Conservation (phyloP, 1,140 invertebrate species). For the Drosophila micromelanica region DNA sequence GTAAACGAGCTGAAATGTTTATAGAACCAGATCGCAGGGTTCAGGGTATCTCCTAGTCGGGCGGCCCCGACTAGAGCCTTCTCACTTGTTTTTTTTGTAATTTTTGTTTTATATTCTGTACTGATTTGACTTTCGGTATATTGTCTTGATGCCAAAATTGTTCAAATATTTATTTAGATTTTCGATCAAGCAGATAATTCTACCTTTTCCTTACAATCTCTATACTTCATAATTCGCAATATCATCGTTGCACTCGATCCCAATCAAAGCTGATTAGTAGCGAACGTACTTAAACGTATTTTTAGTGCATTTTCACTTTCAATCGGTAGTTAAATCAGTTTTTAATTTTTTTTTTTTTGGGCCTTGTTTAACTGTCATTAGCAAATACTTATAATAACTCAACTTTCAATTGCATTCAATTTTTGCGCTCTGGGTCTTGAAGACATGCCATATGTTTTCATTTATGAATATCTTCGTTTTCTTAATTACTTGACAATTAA, state of each 20-base stretch:
- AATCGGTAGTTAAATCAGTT: neutral
- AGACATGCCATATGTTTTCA: constrained; percentile 24
- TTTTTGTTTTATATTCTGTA: no score
- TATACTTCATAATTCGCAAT: neutral
- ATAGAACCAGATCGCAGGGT: no score
- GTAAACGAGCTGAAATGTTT: no score
- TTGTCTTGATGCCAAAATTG: no score
- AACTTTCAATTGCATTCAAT: constrained; percentile 35
- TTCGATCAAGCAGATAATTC: no score
- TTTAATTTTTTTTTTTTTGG: neutral
- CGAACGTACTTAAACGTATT: constrained; percentile 1
- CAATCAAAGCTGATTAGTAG: neutral
- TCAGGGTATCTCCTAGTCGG: no score
- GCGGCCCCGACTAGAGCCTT: no score
- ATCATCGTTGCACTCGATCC: neutral
- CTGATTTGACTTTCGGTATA: no score
- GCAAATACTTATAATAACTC: constrained; percentile 16
- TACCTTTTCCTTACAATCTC: no score
- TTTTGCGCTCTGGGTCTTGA: neutral
- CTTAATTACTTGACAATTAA: constrained; percentile 60
- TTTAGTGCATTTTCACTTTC: constrained; percentile 23
- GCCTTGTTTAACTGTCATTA: constrained; percentile 35
- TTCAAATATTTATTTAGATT: no score
- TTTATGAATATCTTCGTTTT: constrained; percentile 48
- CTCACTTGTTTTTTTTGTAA: no score